These are phyloP conservation scores for Therioaphis trifolii DNA, from an alignment of 2,888 invertebrate genomes.

Conservation along the genomic window DNA sequence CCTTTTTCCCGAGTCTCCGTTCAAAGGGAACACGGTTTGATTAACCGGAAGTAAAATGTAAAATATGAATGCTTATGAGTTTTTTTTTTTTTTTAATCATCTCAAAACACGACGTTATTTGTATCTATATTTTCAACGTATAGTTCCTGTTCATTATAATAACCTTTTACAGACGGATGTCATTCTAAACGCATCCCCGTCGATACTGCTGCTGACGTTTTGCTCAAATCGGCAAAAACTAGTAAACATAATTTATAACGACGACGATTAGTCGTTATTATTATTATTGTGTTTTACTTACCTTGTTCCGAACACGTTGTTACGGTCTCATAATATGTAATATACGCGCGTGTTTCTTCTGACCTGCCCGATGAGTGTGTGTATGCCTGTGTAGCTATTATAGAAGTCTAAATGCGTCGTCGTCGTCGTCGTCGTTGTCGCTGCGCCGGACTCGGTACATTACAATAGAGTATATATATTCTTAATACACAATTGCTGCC, in stretches of 20 bases:
- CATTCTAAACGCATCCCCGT: not conserved
- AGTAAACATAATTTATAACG: not conserved
- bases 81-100: no score
- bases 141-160: no score
- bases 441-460: no score
- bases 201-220: not conserved
- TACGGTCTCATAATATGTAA: not conserved
- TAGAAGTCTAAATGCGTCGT: constrained; percentile 15
- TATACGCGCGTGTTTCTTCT: not conserved
- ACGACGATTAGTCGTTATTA: constrained; percentile 23
- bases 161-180: no score
- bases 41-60: no score
- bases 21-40: no score
- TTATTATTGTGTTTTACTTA: not conserved
- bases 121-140: no score
- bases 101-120: no score
- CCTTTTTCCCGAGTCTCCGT: no score
- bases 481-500: constrained; percentile 38
- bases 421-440: no score
- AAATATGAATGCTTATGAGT: no score
- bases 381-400: no score
- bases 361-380: constrained; percentile 25
- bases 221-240: not conserved
- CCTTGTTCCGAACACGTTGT: constrained; percentile 14
- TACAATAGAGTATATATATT: constrained; percentile 9